These are phyloP conservation scores for Synergus itoensis DNA, from an alignment of 2,888 invertebrate genomes.

Conservation along the genomic window DNA sequence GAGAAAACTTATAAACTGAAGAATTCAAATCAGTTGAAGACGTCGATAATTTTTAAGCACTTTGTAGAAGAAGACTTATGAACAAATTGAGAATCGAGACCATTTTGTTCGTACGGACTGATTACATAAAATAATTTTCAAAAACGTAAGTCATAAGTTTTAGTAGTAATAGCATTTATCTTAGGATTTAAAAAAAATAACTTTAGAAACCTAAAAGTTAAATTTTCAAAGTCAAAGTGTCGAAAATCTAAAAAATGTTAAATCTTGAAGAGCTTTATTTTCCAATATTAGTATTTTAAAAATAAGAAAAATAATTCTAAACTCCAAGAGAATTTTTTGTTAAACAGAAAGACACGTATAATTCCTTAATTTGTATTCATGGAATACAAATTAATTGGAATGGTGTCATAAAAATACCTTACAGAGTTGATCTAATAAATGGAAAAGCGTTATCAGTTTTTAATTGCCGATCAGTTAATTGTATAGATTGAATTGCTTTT, in stretches of 20 bases:
- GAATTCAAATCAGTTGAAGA: not conserved
- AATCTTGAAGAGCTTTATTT: not conserved
- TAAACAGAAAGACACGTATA: not conserved
- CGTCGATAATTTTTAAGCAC: constrained; percentile 13
- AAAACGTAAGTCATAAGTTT: not conserved
- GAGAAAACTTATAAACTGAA: constrained; percentile 18
- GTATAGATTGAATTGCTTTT: constrained; percentile 4
- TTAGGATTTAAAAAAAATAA: not conserved
- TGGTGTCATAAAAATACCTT: not conserved
- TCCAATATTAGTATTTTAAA: not conserved
- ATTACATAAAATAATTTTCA: not conserved
- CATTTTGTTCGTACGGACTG: not conserved
- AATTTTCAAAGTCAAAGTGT: not conserved
- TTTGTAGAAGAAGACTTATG: not conserved
- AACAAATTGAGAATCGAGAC: not conserved
- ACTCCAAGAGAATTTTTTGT: not conserved
- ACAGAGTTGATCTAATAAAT: not conserved
- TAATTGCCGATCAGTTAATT: not conserved
- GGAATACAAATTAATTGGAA: not conserved
- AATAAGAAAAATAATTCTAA: not conserved
- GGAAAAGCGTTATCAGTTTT: not conserved
- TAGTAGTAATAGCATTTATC: not conserved
- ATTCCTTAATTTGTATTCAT: constrained; percentile 3
- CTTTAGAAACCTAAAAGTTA: not conserved
- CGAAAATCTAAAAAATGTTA: not conserved